Percentiles rank a stretch among this genome's conserved stretches.
phyloP scores from a whole-genome alignment of 2,888 invertebrate species.

The Alloplasta piceator region DNA sequence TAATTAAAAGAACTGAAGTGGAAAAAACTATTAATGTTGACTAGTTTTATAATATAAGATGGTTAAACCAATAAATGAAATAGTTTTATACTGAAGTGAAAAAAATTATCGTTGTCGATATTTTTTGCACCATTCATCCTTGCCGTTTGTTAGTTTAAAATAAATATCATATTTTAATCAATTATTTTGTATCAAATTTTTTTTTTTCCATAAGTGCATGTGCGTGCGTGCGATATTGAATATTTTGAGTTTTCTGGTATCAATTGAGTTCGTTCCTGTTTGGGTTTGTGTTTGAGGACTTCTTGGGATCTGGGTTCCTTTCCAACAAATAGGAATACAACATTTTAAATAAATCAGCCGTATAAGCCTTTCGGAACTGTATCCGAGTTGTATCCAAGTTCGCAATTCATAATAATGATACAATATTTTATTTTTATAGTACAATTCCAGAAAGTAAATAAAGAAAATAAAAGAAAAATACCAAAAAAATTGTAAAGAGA shows the following conservation, averaged over 20 bases:
- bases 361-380: too few species aligned
- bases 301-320: too few species aligned
- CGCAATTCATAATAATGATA: conserved; percentile 15
- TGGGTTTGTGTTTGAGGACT: too few species aligned
- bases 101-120: neutral
- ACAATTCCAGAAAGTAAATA: neutral
- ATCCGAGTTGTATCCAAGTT: conserved; percentile 16
- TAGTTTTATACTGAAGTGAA: conserved; percentile 6
- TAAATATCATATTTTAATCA: conserved; percentile 16
- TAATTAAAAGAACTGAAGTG: neutral
- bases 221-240: too few species aligned
- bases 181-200: conserved; percentile 17
- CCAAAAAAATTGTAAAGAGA: too few species aligned
- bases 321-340: too few species aligned
- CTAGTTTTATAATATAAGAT: conserved; percentile 13
- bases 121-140: conserved; percentile 8
- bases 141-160: conserved; percentile 13
- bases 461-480: too few species aligned
- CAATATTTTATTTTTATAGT: conserved; percentile 1
- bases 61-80: conserved; percentile 15
- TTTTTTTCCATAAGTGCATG: neutral
- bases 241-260: too few species aligned
- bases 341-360: too few species aligned
- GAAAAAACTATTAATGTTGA: conserved; percentile 9
- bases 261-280: too few species aligned